Evolutionary conservation across 2,888 invertebrate species (phyloP).

Genomic region (Mamestra brassicae): DNA sequence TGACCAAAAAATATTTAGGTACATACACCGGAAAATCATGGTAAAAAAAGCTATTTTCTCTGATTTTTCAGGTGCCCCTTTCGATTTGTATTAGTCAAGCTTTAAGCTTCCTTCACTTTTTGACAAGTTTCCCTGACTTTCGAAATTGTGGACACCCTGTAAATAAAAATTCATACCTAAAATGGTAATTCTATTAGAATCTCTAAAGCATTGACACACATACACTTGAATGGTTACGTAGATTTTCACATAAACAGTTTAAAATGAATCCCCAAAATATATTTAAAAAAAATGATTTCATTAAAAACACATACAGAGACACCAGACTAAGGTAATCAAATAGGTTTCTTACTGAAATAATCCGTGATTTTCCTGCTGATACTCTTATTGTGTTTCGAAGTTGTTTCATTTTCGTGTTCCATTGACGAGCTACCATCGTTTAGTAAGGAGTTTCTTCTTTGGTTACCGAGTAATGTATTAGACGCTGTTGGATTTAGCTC

Average conservation of each 20-base stretch:
- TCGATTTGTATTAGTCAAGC: not conserved
- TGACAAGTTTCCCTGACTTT: not conserved
- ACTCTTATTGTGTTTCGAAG: constrained; percentile 79
- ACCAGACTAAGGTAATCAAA: constrained; percentile 62
- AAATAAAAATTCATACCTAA: not conserved
- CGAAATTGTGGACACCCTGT: not conserved
- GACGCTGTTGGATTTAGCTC: constrained; percentile 69
- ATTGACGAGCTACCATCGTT: constrained; percentile 51
- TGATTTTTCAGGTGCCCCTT: too few species aligned
- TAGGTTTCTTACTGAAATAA: constrained; percentile 82
- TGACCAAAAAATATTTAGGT: too few species aligned
- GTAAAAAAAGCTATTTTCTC: not conserved
- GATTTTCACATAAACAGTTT: not conserved
- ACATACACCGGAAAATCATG: not conserved
- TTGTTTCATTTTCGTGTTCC: constrained; percentile 69
- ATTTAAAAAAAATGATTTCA: constrained; percentile 6
- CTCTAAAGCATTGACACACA: not conserved
- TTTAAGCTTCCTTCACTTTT: not conserved
- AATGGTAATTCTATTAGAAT: not conserved
- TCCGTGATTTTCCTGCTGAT: constrained; percentile 85
- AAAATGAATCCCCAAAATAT: constrained; percentile 1
- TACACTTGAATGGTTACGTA: not conserved
- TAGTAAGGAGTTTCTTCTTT: constrained; percentile 42
- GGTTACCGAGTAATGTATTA: constrained; percentile 68
- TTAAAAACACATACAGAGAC: constrained; percentile 17